phyloP scores from a whole-genome alignment of 2,113 vertebrate genomes.

The Ivindomyrus marchei region DNA sequence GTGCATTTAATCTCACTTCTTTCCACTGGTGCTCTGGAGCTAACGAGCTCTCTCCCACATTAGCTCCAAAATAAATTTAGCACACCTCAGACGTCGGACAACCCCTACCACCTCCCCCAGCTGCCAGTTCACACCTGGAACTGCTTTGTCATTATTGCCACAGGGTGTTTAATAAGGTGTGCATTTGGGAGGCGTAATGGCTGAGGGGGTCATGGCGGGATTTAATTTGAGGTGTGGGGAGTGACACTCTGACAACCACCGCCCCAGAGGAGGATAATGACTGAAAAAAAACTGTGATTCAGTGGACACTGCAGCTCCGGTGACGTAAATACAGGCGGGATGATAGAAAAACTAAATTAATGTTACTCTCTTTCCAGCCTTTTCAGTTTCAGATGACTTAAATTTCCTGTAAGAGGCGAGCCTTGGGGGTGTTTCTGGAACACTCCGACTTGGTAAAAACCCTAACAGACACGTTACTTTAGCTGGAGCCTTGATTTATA shows the following conservation, averaged over 20 bases:
- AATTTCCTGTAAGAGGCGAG: not conserved
- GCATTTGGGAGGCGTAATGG: not conserved
- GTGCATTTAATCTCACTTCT: not conserved
- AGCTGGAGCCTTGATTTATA: not conserved
- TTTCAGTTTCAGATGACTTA: not conserved
- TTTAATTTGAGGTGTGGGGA: conserved; percentile 1
- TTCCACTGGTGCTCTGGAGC: not conserved
- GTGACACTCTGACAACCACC: not conserved
- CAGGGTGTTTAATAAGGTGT: conserved; percentile 2
- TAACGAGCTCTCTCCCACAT: not conserved
- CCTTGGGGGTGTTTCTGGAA: not conserved
- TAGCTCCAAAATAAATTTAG: not conserved
- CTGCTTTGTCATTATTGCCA: not conserved
- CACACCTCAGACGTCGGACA: not conserved
- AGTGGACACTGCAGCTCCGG: not conserved
- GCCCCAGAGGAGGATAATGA: not conserved
- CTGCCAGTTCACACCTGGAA: not conserved
- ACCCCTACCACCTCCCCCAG: not conserved
- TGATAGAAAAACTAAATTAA: not conserved
- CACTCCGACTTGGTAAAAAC: not conserved
- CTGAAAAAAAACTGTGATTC: not conserved
- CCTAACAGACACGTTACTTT: not conserved
- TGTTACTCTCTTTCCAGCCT: not conserved
- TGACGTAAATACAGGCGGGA: not conserved
- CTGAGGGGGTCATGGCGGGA: not conserved